A percentile compares a stretch with the other conserved stretches of the same genome.
Evolutionary conservation across 2,888 invertebrate species (phyloP).

Genomic region (Tubiluchus corallicola): DNA sequence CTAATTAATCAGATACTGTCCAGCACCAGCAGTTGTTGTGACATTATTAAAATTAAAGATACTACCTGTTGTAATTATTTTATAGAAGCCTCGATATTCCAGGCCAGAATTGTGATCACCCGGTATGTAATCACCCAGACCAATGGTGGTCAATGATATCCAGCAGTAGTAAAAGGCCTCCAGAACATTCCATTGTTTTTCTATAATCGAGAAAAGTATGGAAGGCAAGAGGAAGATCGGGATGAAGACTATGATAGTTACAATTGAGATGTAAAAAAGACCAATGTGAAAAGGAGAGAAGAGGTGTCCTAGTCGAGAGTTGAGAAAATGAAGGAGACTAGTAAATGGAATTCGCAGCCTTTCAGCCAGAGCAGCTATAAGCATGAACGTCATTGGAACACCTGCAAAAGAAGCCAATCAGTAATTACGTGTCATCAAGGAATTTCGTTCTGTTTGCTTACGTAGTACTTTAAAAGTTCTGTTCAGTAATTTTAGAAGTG

Average conservation of each 20-base stretch:
- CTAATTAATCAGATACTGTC: too few relatives aligned
- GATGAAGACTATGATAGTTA: constrained; percentile 34
- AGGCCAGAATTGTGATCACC: constrained; percentile 57
- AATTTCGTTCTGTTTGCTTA: too few relatives aligned
- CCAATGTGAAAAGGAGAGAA: constrained; percentile 43
- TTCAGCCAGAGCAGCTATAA: constrained; percentile 62
- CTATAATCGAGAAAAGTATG: constrained; percentile 48
- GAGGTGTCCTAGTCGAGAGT: constrained; percentile 47
- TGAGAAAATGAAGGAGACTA: constrained; percentile 46
- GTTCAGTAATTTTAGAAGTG: too few relatives aligned
- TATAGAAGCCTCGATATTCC: constrained; percentile 57
- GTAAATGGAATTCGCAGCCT: constrained; percentile 54
- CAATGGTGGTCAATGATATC: constrained; percentile 70
- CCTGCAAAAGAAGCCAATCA: too few relatives aligned
- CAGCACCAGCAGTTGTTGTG: too few relatives aligned
- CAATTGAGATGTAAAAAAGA: constrained; percentile 48
- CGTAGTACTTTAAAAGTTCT: too few relatives aligned
- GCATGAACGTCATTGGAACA: constrained; percentile 64
- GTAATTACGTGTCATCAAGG: too few relatives aligned
- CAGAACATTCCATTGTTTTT: constrained; percentile 54
- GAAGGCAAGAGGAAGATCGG: constrained; percentile 57
- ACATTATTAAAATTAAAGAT: too few relatives aligned
- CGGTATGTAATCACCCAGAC: constrained; percentile 76
- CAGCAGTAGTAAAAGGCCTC: constrained; percentile 81
- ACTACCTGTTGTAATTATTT: constrained; percentile 58